Percentiles rank a stretch among this genome's conserved stretches.
Evolutionary conservation across 37 sponge, comb jelly and placozoan species (phyloP).

Genomic region (Theonella swinhoei): DNA sequence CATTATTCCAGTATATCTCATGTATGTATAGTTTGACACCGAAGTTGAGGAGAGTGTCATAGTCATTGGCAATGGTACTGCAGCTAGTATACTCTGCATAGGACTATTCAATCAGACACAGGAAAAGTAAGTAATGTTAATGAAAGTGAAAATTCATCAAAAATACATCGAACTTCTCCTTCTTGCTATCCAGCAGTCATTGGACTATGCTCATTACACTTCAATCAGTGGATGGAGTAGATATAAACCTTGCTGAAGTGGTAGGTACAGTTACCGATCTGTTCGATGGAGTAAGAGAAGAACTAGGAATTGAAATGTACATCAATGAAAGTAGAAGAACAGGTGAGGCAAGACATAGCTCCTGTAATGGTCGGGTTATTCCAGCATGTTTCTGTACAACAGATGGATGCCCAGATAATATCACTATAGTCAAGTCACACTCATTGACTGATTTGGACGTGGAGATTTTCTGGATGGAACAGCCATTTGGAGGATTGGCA

Average conservation of each 20-base stretch:
- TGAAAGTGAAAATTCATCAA: too few species aligned
- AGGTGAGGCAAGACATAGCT: background rate
- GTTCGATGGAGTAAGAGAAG: background rate
- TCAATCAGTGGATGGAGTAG: background rate
- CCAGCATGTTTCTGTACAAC: background rate
- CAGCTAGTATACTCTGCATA: background rate
- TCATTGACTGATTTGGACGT: constrained; percentile 1
- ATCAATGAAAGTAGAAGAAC: background rate
- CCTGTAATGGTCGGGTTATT: background rate
- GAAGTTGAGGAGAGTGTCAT: background rate
- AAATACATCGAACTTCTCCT: background rate
- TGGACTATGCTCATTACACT: background rate
- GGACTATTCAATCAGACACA: background rate
- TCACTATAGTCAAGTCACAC: constrained; percentile 8
- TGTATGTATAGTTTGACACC: background rate
- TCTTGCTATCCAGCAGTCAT: background rate
- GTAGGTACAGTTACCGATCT: background rate
- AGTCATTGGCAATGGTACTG: background rate
- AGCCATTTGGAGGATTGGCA: constrained; percentile 21
- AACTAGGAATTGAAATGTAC: background rate
- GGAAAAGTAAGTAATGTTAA: background rate
- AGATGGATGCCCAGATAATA: constrained; percentile 34
- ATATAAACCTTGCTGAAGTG: background rate
- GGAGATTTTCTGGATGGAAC: constrained; percentile 44
- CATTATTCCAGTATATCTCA: too few species aligned